Evolutionary conservation across 2,113 vertebrate genomes (phyloP).

Genomic region (Callospermophilus lateralis): DNA sequence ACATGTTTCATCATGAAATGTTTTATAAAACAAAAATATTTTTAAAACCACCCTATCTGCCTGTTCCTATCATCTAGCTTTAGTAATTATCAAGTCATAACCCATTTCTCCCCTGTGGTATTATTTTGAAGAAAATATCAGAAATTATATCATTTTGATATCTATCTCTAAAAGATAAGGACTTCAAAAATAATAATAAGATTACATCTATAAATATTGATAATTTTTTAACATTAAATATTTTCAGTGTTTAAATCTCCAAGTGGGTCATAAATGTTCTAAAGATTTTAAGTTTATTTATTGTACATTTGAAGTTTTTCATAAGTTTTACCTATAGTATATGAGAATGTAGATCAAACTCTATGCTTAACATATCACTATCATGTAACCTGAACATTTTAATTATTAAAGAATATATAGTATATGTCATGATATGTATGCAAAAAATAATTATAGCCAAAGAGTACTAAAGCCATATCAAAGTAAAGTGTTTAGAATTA

Average conservation of each 20-base stretch:
- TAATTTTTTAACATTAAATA: conserved; percentile 53
- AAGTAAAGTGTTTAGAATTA: conserved; percentile 47
- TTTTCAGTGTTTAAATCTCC: background rate
- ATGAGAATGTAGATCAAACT: background rate
- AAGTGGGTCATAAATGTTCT: background rate
- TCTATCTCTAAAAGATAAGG: background rate
- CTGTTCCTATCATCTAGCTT: background rate
- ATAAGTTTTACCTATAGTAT: background rate
- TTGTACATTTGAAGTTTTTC: background rate
- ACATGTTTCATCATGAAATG: background rate
- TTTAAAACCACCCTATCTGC: background rate
- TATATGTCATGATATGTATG: background rate
- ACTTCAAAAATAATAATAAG: conserved; percentile 17
- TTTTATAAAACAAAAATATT: background rate
- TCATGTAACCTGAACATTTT: background rate
- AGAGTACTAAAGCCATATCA: conserved; percentile 11
- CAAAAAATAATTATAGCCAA: conserved; percentile 12
- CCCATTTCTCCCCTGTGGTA: background rate
- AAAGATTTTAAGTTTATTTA: background rate
- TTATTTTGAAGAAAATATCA: conserved; percentile 31
- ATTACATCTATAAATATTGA: conserved; percentile 14
- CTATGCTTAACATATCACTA: background rate
- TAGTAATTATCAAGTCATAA: background rate
- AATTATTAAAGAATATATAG: background rate
- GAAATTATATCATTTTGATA: conserved; percentile 24